Evolutionary conservation across 2,113 vertebrate species (phyloP), one percentile per base, ranked within the genome.

Genomic region (Ranitomeya variabilis): DNA sequence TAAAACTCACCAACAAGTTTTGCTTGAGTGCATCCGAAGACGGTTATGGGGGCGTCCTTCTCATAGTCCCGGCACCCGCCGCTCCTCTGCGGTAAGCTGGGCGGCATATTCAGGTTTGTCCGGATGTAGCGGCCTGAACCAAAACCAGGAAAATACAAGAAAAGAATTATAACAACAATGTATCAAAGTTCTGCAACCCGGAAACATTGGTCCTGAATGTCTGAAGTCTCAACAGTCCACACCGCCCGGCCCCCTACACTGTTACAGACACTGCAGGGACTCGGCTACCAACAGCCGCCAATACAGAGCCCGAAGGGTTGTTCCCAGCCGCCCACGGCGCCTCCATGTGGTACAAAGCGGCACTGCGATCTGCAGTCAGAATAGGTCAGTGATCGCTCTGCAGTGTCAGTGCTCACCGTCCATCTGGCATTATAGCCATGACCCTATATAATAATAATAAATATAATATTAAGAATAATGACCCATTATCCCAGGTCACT

Each of bases 51-150:
- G 23, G 97, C 97, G 0, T 99, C 98, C 66, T 99, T 99, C 10
- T 99, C 98, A 0, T 98, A 99, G 71, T 99, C 98, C 89, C 96
- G 94, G 93, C 96, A 96, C 0, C 97, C 97, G 0, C 97, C 97
- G 0, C 93, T 97, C 83, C 98, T 93, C 21, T 93, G 94, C 91
- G 97, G 98, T 94, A 99, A 95, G 80, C 92, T 97, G 57, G 94
- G 91, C 88, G 97, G 97, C 98, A 99, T 99, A 76, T 99, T 99
- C 92, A 99, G 95, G 94, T 99, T 99, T 57, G 96, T 97, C 76
- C 98, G 97, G 80, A 98, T 45, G 21, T 99, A 99, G 92, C 97
- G 94, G 79, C 98, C 98, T 99, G 91, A 6, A 57, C 10, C 54
- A n/a, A 21, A 21, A 55, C 69, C 71, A 31, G 6, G 37, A 31